Percentiles rank a stretch among this genome's conserved stretches.
Evolutionary conservation across 1,140 invertebrate species (phyloP).

Genomic region (Meloidogyne floridensis): DNA sequence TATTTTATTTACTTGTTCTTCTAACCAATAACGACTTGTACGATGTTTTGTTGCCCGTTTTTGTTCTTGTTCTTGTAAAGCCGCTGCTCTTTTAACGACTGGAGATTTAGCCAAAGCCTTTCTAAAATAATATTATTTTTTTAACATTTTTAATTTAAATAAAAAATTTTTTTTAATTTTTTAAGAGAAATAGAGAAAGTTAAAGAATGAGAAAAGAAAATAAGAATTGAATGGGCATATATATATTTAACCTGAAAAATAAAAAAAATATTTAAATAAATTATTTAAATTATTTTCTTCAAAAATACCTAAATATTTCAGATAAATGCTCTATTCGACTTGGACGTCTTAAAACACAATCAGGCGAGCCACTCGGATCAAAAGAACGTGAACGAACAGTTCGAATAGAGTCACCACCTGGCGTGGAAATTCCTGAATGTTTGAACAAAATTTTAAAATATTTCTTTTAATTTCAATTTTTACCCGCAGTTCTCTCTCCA

Average conservation of each 20-base stretch:
- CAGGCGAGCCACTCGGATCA: constrained; percentile 55
- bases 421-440: constrained; percentile 14
- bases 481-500: constrained; percentile 27
- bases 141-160: constrained; percentile 12
- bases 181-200: constrained; percentile 22
- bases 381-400: constrained; percentile 61
- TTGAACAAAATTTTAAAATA: neutral
- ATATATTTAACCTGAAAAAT: constrained; percentile 20
- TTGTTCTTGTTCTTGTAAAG: constrained; percentile 61
- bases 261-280: constrained; percentile 1
- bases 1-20: constrained; percentile 55
- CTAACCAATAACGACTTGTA: constrained; percentile 64
- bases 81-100: constrained; percentile 62
- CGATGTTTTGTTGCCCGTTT: constrained; percentile 59
- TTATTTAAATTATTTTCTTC: neutral
- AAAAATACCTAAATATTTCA: constrained; percentile 61
- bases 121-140: constrained; percentile 47
- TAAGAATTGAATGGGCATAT: constrained; percentile 12
- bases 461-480: constrained; percentile 32
- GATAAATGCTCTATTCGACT: constrained; percentile 64
- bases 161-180: constrained; percentile 15
- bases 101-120: constrained; percentile 66
- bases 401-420: constrained; percentile 49
- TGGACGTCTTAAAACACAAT: constrained; percentile 55
- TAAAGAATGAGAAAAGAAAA: constrained; percentile 25